Conservation (phyloP, 2,113 vertebrate genomes). For the Lota lota region DNA sequence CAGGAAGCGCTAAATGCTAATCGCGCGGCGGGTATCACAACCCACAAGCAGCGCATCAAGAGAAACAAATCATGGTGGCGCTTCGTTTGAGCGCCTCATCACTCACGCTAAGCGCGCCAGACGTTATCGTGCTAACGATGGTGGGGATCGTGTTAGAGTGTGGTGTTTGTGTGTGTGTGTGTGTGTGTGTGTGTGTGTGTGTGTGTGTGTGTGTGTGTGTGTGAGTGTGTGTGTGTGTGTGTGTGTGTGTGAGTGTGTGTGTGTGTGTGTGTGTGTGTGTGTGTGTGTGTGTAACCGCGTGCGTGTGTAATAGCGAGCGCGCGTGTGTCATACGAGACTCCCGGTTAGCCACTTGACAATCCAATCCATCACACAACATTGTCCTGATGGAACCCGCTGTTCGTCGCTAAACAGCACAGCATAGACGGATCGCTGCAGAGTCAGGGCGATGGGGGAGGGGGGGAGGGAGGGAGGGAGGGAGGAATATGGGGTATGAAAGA, state of each 20-base stretch:
- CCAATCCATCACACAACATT: conserved; percentile 29
- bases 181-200: not conserved
- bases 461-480: no score
- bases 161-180: not conserved
- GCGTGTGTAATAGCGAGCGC: conserved; percentile 15
- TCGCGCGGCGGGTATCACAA: conserved; percentile 47
- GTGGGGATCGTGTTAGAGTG: not conserved
- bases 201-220: no score
- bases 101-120: conserved; percentile 50
- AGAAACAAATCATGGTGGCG: conserved; percentile 46
- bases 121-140: conserved; percentile 53
- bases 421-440: no score
- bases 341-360: conserved; percentile 23
- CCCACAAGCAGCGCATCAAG: conserved; percentile 47
- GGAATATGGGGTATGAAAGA: no score
- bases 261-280: conserved; percentile 17
- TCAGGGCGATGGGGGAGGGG: no score
- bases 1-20: conserved; percentile 60
- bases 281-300: not conserved
- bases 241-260: not conserved
- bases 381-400: conserved; percentile 18
- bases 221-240: no score
- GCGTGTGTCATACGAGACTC: conserved; percentile 20
- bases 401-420: not conserved
- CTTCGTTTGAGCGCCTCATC: conserved; percentile 39